Base-by-base conservation (phyloP, 2,888 invertebrate species). In the Dynastes maya region DNA sequence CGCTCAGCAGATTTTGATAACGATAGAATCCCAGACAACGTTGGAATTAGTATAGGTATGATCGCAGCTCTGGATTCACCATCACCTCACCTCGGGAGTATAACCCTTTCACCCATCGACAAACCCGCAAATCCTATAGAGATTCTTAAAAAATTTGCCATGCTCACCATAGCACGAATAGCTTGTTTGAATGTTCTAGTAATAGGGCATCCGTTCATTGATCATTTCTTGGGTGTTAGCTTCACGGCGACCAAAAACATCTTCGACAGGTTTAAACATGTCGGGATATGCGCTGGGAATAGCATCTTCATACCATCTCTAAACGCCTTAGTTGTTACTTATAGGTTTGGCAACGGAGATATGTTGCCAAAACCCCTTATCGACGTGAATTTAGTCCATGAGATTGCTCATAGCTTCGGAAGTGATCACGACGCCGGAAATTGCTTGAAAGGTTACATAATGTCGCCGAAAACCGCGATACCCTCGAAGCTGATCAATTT, bases 1-100 rank as follows among this genome's bases (percentile, higher is more conserved):
- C 89, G 91, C 79, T 90, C 90, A 72, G 89, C 91, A 0, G 91
- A 91, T 82, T 91, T 91, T 79, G 89, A 91, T 81, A 89, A 90
- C 61, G 91, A 91, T 81, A 90, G 91, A 0, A 77, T 87, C 1
- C 90, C 91, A 2, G 91, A 91, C 85, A 91, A 91, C 83, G 90
- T 91, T 80, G 91, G 91, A 0, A 91, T 91, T 81, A 86, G 89
- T 68, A 89, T 91, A 6, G 91, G 91, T 80, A 65, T 71, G 3
- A 58, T 79, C 11, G 49, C 77, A 4, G 29, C 55, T 65, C 8
- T 77, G 29, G 16, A 64, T 40, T 64, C 65, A 0, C 22, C 55
- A 11, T 13, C 53, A 22, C 22, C 65, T 0, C 40, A 64, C 49
- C 29, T 71, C 2, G 79, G 77, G 2, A 64, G 77, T 22, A 67